Evolutionary conservation across 2,113 vertebrate species (phyloP).

Genomic region (Pithys albifrons): DNA sequence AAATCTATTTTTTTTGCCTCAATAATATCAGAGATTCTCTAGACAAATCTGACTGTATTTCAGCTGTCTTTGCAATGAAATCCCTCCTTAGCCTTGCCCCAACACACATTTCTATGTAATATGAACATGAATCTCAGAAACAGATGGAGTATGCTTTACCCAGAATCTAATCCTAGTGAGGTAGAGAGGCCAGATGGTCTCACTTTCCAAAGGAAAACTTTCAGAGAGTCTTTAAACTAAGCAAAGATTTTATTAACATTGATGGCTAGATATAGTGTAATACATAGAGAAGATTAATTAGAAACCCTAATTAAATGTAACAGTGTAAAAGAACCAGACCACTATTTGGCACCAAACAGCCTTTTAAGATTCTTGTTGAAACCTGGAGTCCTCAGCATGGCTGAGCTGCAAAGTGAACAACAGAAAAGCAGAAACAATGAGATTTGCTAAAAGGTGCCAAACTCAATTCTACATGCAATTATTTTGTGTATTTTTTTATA

Average conservation of each 20-base stretch:
- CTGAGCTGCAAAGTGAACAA: neutral
- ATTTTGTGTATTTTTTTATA: neutral
- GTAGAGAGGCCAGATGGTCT: slow-evolving; percentile 68
- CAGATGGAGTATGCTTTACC: slow-evolving; percentile 64
- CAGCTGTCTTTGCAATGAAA: neutral
- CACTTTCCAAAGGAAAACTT: slow-evolving; percentile 70
- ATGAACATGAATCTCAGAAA: slow-evolving; percentile 51
- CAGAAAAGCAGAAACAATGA: slow-evolving; percentile 25
- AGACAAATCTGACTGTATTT: neutral
- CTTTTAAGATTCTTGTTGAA: slow-evolving; percentile 29
- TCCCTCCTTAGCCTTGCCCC: neutral
- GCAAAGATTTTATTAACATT: slow-evolving; percentile 72
- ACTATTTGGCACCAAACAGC: slow-evolving; percentile 46
- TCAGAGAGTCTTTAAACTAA: slow-evolving; percentile 63
- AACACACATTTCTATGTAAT: neutral
- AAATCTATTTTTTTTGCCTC: neutral
- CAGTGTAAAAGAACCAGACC: slow-evolving; percentile 45
- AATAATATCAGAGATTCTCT: neutral
- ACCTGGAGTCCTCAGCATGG: neutral
- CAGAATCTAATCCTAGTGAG: slow-evolving; percentile 52
- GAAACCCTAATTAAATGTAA: slow-evolving; percentile 69
- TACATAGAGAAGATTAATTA: slow-evolving; percentile 70
- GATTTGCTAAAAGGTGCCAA: slow-evolving; percentile 40
- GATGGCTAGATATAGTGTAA: slow-evolving; percentile 59
- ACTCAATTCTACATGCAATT: slow-evolving; percentile 1